phyloP scores from a whole-genome alignment of 2,113 vertebrate species.

The Pelusios castaneus region DNA sequence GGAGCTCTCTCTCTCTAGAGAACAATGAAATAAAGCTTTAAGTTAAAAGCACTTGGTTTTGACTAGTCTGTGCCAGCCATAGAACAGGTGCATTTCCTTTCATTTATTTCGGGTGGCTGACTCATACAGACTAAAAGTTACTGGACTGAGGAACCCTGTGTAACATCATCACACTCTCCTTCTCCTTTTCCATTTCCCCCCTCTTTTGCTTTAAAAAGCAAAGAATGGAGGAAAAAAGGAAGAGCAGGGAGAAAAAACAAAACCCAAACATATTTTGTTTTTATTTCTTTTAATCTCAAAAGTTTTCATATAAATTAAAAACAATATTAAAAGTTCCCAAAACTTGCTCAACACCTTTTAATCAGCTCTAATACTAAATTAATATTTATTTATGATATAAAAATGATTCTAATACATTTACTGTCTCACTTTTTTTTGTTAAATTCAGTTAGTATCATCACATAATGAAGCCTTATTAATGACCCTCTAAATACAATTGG shows the following conservation, averaged over 20 bases:
- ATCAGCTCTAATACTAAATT: neutral
- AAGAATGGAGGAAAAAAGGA: neutral
- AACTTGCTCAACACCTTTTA: neutral
- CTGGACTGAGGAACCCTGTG: too few species aligned
- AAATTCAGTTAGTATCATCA: neutral
- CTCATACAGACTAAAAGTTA: too few species aligned
- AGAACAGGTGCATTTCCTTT: too few species aligned
- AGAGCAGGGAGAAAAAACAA: neutral
- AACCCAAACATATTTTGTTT: neutral
- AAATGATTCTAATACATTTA: neutral
- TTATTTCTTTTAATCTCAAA: neutral
- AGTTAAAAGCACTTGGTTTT: too few species aligned
- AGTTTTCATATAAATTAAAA: neutral
- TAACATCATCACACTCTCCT: neutral
- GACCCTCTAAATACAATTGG: neutral
- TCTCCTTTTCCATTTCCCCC: neutral
- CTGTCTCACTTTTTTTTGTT: neutral
- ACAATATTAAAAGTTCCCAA: neutral
- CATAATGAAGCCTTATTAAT: neutral
- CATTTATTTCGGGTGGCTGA: too few species aligned
- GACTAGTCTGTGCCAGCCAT: too few species aligned
- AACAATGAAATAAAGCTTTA: too few species aligned
- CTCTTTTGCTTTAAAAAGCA: neutral
- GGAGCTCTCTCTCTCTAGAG: too few species aligned
- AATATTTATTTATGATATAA: neutral